A percentile compares a stretch with the other conserved stretches of the same genome.
These are phyloP conservation scores for Tinea pellionella DNA, from an alignment of 2,888 invertebrate genomes.

Conservation along the genomic window DNA sequence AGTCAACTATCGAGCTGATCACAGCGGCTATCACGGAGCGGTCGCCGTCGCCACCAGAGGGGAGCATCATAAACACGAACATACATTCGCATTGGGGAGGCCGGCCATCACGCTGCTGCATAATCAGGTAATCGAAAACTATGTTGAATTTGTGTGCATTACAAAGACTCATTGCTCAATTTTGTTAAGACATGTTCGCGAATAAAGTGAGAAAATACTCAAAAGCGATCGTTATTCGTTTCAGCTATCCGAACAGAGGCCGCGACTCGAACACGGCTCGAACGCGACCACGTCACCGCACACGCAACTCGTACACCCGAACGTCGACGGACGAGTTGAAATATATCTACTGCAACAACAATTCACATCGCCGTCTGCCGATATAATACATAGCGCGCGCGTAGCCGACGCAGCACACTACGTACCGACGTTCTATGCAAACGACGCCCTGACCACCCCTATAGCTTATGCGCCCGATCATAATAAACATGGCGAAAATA, in stretches of 20 bases:
- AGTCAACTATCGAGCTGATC: constrained; percentile 72
- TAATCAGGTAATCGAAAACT: constrained; percentile 32
- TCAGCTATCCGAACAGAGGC: constrained; percentile 18
- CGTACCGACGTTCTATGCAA: not conserved
- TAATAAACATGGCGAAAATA: not conserved
- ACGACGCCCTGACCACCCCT: not conserved
- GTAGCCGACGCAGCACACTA: constrained; percentile 4
- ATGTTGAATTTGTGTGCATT: no score
- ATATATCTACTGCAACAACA: constrained; percentile 44
- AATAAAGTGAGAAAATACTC: no score
- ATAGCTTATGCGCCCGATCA: constrained; percentile 10
- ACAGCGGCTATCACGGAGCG: constrained; percentile 74
- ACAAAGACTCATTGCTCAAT: no score
- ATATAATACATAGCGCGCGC: not conserved
- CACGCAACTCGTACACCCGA: not conserved
- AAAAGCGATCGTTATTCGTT: not conserved
- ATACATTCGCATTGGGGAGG: constrained; percentile 68
- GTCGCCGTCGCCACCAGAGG: constrained; percentile 65
- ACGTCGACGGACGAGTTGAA: constrained; percentile 29
- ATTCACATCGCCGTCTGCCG: constrained; percentile 22
- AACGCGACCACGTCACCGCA: not conserved
- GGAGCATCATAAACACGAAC: constrained; percentile 53
- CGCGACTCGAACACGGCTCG: not conserved
- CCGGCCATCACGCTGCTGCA: constrained; percentile 58
- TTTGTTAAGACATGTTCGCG: no score